Evolutionary conservation across 2,888 invertebrate genomes (phyloP).

Genomic region (Trichogramma evanescens): DNA sequence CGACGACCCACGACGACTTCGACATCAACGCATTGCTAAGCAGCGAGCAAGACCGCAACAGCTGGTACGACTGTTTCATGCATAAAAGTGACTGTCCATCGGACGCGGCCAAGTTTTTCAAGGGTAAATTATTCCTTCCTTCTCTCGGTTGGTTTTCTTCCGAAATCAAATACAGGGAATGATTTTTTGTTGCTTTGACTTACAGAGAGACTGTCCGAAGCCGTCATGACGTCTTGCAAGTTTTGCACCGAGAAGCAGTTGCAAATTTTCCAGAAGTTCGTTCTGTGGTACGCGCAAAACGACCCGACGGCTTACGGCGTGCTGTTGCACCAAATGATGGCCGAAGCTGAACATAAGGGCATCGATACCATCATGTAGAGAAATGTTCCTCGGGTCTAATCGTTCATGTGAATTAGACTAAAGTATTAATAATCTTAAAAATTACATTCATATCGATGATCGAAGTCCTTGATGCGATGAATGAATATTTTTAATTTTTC

Average conservation of each 20-base stretch:
- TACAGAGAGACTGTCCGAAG: slow-evolving; percentile 28
- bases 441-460: no score
- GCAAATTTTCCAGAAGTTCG: slow-evolving; percentile 28
- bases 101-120: slow-evolving; percentile 31
- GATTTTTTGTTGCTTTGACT: neutral
- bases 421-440: no score
- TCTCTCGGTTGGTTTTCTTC: neutral
- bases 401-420: no score
- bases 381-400: no score
- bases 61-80: slow-evolving; percentile 36
- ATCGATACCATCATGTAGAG: no score
- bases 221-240: slow-evolving; percentile 32
- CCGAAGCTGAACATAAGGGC: no score
- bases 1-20: slow-evolving; percentile 32
- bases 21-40: slow-evolving; percentile 34
- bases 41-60: slow-evolving; percentile 31
- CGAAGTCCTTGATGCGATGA: no score
- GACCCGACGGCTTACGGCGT: slow-evolving; percentile 13
- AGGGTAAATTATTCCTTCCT: slow-evolving; percentile 25
- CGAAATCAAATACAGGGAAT: neutral
- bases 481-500: no score
- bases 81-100: slow-evolving; percentile 32
- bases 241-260: slow-evolving; percentile 35
- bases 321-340: no score
- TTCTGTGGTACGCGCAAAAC: slow-evolving; percentile 33